Evolutionary conservation across 2,888 invertebrate genomes (phyloP), one percentile per base, ranked within the genome.

Genomic region (Incurvaria masculella): DNA sequence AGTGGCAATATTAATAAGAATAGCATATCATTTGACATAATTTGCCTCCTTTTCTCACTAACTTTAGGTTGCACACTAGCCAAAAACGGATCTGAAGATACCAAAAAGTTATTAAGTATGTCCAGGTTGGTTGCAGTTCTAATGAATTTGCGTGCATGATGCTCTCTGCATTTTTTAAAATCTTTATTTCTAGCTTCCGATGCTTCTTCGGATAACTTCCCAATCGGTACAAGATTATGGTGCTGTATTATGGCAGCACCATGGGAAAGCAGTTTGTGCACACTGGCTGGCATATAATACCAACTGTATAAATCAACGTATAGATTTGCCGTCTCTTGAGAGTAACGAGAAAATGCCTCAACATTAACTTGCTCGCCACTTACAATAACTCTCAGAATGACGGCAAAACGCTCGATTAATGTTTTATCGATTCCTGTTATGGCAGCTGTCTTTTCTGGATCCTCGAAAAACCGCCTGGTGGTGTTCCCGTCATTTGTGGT

Each of bases 401-500:
- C 19, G 2, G 33, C 17, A 2, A 47, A 16, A 23, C 39, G 33
- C 14, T 33, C 33, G 14, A 33, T 33, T 14, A 33, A 14, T 8
- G 11, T 6, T 14, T 33, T 33, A 33, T 33, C 33, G 14, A 33
- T n/a, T 19, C 33, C 42, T 17, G 51, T 50, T 42, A 50, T 46
- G 21, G 42, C 44, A 20, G 46, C 48, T 40, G 45, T 21, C 46
- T 47, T 44, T 33, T 47, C 47, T 33, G 47, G 38, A 27, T 52
- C 46, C 19, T 41, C 23, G 40, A 53, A 53, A 50, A 48, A 51
- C 8, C 48, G 44, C 39, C 51, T 46, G 38, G 51, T 50, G 14
- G 51, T 51, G 27, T 53, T 53, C 8, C 51, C 53, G 42, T 53
- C 53, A 27, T 53, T 53, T 6, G 49, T 50, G 14, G 43, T 50